Conservation (phyloP, 2,888 invertebrate species). For the Drosophila leonis region DNA sequence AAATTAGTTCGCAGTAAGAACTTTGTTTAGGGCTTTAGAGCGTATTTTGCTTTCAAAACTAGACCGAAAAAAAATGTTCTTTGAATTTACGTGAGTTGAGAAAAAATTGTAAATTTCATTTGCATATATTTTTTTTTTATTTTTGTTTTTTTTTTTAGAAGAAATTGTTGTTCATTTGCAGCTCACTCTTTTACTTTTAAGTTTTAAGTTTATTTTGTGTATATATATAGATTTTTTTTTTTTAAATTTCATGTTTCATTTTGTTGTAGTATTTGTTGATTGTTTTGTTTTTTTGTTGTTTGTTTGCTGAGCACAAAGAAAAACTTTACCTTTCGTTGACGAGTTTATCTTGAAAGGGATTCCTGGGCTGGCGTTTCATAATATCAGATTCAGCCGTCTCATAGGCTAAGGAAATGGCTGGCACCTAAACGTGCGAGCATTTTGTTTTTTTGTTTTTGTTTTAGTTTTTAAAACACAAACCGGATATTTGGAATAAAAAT, state of each 20-base stretch:
- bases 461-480: constrained; percentile 10
- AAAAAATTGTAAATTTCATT: constrained; percentile 20
- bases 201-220: constrained; percentile 47
- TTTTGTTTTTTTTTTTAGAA: constrained; percentile 4
- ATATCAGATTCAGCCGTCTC: constrained; percentile 99
- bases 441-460: constrained; percentile 2
- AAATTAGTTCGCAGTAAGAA: constrained; percentile 55
- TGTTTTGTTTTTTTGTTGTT: constrained; percentile 17
- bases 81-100: constrained; percentile 22
- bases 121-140: constrained; percentile 3
- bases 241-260: constrained; percentile 30
- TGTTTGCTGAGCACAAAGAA: constrained; percentile 76
- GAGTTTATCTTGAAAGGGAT: constrained; percentile 98
- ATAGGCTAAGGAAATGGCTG: constrained; percentile 99
- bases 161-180: constrained; percentile 36
- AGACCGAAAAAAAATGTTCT: constrained; percentile 47
- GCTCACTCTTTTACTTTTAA: constrained; percentile 38
- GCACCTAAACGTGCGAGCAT: constrained; percentile 89
- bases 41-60: constrained; percentile 62
- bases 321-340: constrained; percentile 97
- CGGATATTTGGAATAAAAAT: constrained; percentile 57
- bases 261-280: constrained; percentile 36
- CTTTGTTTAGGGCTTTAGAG: constrained; percentile 46
- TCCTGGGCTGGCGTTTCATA: constrained; percentile 99
- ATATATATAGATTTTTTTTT: constrained; percentile 12